Base-by-base conservation (phyloP, 1,140 invertebrate species). In the Chelonus insularis region DNA sequence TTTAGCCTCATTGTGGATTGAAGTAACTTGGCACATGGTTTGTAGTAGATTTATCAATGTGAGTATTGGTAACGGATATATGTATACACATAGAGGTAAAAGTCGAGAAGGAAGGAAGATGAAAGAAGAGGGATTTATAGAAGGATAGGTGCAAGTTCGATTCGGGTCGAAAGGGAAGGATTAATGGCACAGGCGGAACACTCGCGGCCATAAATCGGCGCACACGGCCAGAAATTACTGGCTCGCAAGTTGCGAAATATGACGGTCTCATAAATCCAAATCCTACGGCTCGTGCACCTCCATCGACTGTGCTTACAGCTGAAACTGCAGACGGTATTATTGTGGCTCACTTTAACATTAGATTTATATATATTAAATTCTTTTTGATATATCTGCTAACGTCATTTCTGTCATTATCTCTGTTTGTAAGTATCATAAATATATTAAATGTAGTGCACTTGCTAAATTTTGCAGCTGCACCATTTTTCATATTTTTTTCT, bases 171-270 rank as follows among this genome's bases (percentile, higher is more conserved):
- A 78, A 73, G 72, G 73, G 71, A 77, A 79, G 76, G 77, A 81
- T 81, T 80, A 81, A 81, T 81, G 75, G 76, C 64, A 69, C 74
- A 75, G 72, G 70, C 75, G 75, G 76, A 74, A 80, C 76, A 81
- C 72, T 69, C 79, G 72, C 70, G 70, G 71, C 71, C 76, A 80
- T 81, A 81, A 81, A 80, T 81, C 77, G 73, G 68, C 65, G 68
- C 72, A 43, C 51, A 66, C 72, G 72, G 70, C 76, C 73, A 77
- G 78, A 75, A 79, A 81, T 81, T 80, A 79, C 76, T 73, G 72
- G 72, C 78, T 68, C 52, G 78, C 74, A 80, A 77, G 75, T 78
- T 79, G 75, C 78, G 74, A 79, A 79, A 80, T 79, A 78, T 80
- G 78, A 80, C 76, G 75, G 72, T 75, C 75, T 77, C 77, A 77